Base-by-base conservation (phyloP, 2,888 invertebrate genomes). In the Agrochola litura region DNA sequence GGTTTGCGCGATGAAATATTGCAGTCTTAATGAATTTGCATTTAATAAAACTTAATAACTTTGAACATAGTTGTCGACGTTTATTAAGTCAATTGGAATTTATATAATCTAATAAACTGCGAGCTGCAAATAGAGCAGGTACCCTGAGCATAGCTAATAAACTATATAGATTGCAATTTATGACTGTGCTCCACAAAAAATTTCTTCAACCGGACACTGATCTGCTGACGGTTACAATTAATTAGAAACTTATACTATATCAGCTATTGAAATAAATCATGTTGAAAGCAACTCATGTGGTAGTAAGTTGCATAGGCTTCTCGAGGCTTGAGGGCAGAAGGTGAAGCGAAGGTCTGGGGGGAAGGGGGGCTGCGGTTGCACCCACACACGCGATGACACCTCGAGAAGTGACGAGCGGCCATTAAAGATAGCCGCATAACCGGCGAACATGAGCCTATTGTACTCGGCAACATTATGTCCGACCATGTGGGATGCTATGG, bases 301-400 rank as follows among this genome's bases (percentile, higher is more conserved):
- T 65, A 68, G 77, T 74, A 69, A 77, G 74, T 77, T 81, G 76
- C 78, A 81, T 76, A 84, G 79, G 77, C 76, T 77, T 82, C 76
- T 79, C 73, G 65, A 74, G 73, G 79, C 80, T 81, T 64, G 73
- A 80, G 80, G 84, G 76, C 85, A 77, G 73, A 87, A 74, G 83
- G 82, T 69, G 79, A 85, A 75, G 73, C 60, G 77, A 80, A 79
- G 89, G 84, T 70, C 76, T 83, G 72, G 71, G 76, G 82, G 81
- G 79, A 77, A 69, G 76, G 77, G 85, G 86, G 86, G 76, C 79
- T 89, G 91, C 81, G 91, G 92, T 90, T 81, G 90, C 92, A 89
- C 92, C 92, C 91, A 93, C 93, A 92, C 91, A 43, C 49, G 49
- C 61, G 88, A 90, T 90, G 91, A 90, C 90, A 92, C 87, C 85